Evolutionary conservation across 2,888 invertebrate species (phyloP).

Genomic region (Tachina lurida): DNA sequence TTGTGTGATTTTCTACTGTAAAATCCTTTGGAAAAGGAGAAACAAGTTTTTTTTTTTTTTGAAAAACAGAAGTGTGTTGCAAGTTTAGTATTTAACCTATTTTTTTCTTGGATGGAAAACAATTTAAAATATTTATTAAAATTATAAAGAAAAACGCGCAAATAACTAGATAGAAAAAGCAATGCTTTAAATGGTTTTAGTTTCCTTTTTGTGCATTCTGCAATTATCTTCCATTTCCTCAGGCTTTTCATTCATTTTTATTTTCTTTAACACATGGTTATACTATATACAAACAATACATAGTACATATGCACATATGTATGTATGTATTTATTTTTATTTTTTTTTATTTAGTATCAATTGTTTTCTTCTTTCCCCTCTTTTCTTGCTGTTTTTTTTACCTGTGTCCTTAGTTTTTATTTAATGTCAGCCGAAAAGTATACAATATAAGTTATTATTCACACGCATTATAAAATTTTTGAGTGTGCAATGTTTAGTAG

Average conservation of each 20-base stretch:
- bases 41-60: background rate
- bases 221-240: constrained; percentile 47
- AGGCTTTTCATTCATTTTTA: constrained; percentile 45
- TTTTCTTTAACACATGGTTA: constrained; percentile 19
- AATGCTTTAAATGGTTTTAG: background rate
- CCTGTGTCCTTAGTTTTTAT: constrained; percentile 29
- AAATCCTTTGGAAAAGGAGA: constrained; percentile 9
- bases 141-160: constrained; percentile 25
- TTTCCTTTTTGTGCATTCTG: background rate
- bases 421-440: constrained; percentile 46
- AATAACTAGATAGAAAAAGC: background rate
- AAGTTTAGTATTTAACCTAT: constrained; percentile 45
- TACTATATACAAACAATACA: background rate
- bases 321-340: background rate
- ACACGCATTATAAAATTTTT: constrained; percentile 58
- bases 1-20: constrained; percentile 31
- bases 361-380: background rate
- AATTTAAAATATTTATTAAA: constrained; percentile 23
- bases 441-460: constrained; percentile 36
- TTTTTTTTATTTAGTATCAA: constrained; percentile 1
- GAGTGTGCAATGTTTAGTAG: background rate
- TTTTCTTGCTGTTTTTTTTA: background rate
- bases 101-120: constrained; percentile 13
- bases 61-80: constrained; percentile 14
- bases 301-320: background rate